Evolutionary conservation across 2,113 vertebrate genomes (phyloP).

Genomic region (Heterocephalus glaber): DNA sequence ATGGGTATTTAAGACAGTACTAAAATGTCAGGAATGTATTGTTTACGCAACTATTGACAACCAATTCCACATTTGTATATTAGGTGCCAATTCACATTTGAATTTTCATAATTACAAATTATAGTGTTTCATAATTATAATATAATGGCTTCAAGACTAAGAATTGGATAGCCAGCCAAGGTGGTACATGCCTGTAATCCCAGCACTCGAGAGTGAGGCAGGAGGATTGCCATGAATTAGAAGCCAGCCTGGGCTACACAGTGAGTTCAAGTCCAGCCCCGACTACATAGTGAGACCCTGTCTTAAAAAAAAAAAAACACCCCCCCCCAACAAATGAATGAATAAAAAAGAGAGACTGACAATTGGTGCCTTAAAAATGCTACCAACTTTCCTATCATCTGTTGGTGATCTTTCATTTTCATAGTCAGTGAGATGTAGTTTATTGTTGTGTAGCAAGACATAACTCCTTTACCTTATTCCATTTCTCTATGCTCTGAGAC

Average conservation of each 20-base stretch:
- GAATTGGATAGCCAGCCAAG: not conserved
- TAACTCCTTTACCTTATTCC: not conserved
- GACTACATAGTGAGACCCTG: not conserved
- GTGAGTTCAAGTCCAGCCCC: not conserved
- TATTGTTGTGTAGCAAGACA: not conserved
- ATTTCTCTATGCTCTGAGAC: not conserved
- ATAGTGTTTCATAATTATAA: slow-evolving; percentile 9
- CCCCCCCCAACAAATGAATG: too few relatives aligned
- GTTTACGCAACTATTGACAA: not conserved
- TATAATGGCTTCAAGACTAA: not conserved
- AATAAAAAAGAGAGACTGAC: not conserved
- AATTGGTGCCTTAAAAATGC: slow-evolving; percentile 15
- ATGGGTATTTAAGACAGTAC: not conserved
- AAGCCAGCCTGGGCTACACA: not conserved
- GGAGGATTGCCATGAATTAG: not conserved
- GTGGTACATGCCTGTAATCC: not conserved
- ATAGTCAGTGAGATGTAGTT: not conserved
- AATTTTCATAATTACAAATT: slow-evolving; percentile 18
- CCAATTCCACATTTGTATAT: not conserved
- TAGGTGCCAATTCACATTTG: not conserved
- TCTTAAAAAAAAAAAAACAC: not conserved
- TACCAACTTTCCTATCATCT: not conserved
- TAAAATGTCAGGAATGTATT: not conserved
- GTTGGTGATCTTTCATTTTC: not conserved
- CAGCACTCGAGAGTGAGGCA: not conserved